These are phyloP conservation scores for Epirrita christyi DNA, from an alignment of 2,888 invertebrate genomes.

Conservation along the genomic window DNA sequence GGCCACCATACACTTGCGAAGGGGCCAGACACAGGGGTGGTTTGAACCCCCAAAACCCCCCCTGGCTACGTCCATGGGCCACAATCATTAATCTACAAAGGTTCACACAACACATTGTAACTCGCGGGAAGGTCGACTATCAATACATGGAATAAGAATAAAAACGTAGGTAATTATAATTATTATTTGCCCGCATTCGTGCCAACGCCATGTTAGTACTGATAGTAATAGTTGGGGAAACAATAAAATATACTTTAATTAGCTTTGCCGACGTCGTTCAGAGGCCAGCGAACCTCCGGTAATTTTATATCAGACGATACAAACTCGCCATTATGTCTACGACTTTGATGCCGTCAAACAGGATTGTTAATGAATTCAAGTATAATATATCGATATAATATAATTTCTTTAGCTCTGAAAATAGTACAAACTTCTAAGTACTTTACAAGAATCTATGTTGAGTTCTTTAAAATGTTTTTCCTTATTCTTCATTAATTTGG, in stretches of 20 bases:
- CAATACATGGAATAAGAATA: constrained; percentile 74
- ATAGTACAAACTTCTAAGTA: too few species aligned
- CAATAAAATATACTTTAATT: constrained; percentile 84
- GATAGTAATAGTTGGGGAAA: constrained; percentile 74
- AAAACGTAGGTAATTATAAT: constrained; percentile 78
- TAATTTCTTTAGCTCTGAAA: background rate
- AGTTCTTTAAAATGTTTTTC: too few species aligned
- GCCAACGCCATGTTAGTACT: constrained; percentile 68
- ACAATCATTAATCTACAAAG: background rate
- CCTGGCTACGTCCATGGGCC: too few species aligned
- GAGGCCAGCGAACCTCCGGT: constrained; percentile 48
- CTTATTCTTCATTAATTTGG: too few species aligned
- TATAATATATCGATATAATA: background rate
- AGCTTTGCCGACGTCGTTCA: constrained; percentile 56
- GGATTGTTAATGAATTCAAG: background rate
- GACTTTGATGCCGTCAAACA: background rate
- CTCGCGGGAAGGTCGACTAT: constrained; percentile 43
- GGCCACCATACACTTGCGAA: background rate
- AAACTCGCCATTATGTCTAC: constrained; percentile 24
- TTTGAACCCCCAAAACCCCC: too few species aligned
- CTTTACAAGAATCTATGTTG: too few species aligned
- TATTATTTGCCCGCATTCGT: constrained; percentile 83
- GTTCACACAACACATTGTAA: constrained; percentile 35
- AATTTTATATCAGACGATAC: constrained; percentile 44
- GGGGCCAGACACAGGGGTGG: too few species aligned